Base-by-base conservation (phyloP, 1,140 invertebrate species). In the Microplitis demolitor region DNA sequence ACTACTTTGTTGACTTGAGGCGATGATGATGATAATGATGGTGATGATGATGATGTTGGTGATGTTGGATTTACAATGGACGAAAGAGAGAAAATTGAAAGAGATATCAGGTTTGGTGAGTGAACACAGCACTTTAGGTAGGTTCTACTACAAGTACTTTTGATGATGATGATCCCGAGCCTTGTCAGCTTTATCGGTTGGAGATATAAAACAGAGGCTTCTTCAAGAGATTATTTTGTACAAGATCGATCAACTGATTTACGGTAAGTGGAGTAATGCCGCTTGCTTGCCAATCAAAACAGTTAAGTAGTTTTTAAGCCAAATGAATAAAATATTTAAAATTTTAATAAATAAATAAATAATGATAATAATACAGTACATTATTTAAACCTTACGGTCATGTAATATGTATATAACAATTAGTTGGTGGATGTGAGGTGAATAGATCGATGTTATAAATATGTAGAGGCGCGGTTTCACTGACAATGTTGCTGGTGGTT, bases 1-100 rank as follows among this genome's bases (percentile, higher is more conserved):
- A 45, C 39, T 45, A 82, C 85, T 83, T 87, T 85, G 85, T 86
- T 87, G 82, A 85, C 85, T 83, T 84, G 85, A 77, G 82, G 82
- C 83, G 83, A 73, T 69, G 53, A 70, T 62, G 61, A 68, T 72
- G 50, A 51, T 39, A 51, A 58, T 71, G 53, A 37, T 70, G 71
- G 69, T 72, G 67, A 45, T 71, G 72, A 78, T 78, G 74, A 73
- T 72, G 50, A 51, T 70, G 71, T 69, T 72, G 67, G 39, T 71
- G 72, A 78, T 78, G 74, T 73, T 69, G 74, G 74, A 79, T 74
- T 78, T 72, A 78, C 78, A 76, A 60, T 45, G 6, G 39, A 45
- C 39, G 6, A 45, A 45, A 45, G 39, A 45, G 39, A 45, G 24
- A 24, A 24, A 45, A 45, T 45, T 45, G 39, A 45, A 45, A 45